Evolutionary conservation across 2,888 invertebrate species (phyloP).

Genomic region (Dysmachus trigonus): DNA sequence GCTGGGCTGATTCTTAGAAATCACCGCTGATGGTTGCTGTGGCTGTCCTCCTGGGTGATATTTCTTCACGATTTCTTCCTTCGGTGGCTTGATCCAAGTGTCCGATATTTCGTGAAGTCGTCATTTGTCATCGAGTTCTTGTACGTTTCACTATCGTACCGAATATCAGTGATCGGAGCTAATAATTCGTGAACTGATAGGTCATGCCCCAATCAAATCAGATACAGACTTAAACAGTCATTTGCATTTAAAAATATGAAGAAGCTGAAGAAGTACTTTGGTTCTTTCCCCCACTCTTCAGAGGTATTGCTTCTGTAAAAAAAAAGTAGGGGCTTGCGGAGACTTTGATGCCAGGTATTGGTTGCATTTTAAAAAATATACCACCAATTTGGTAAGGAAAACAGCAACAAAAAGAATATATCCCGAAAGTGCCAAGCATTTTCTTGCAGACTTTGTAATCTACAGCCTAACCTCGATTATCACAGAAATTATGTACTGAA

Average conservation of each 20-base stretch:
- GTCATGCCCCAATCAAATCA: neutral
- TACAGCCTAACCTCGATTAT: too few relatives aligned
- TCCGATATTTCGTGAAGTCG: constrained; percentile 31
- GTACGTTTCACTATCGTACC: neutral
- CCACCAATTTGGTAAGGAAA: too few relatives aligned
- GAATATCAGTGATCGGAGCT: neutral
- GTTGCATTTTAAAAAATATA: too few relatives aligned
- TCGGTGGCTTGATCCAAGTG: neutral
- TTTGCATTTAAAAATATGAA: neutral
- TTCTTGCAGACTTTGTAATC: too few relatives aligned
- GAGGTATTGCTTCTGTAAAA: too few relatives aligned
- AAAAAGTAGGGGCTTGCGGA: too few relatives aligned
- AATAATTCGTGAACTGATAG: neutral
- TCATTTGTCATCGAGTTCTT: constrained; percentile 40
- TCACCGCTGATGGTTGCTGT: constrained; percentile 4
- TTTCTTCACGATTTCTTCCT: constrained; percentile 14
- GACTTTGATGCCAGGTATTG: too few relatives aligned
- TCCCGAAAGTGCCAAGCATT: too few relatives aligned
- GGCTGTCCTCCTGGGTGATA: neutral
- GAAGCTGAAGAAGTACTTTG: too few relatives aligned
- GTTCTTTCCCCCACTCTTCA: too few relatives aligned
- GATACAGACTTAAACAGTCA: neutral
- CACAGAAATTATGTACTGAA: too few relatives aligned
- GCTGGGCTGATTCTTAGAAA: constrained; percentile 1
- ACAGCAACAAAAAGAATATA: too few relatives aligned